A percentile compares a stretch with the other conserved stretches of the same genome.
Conservation (phyloP, 2,113 vertebrate genomes). For the Actinemys pallida region DNA sequence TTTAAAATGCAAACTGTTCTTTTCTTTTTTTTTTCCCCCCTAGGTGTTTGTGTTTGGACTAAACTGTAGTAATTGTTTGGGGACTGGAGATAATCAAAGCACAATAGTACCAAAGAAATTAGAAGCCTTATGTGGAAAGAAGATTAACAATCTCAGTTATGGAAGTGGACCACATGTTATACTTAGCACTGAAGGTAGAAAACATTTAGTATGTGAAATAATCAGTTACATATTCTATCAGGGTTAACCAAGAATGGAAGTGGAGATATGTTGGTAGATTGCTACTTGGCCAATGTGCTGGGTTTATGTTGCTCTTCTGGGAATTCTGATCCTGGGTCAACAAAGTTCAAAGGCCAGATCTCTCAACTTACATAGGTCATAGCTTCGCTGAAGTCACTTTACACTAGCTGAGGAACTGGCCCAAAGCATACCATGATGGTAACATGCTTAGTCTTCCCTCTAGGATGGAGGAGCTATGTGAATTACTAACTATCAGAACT, state of each 20-base stretch:
- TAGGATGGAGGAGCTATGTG: neutral
- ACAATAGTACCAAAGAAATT: slow-evolving; percentile 94
- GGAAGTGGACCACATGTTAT: slow-evolving; percentile 96
- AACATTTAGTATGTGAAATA: neutral
- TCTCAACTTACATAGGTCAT: too few relatives aligned
- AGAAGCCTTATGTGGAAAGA: slow-evolving; percentile 92
- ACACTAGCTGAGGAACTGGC: neutral
- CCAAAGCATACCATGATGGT: neutral
- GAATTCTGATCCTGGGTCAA: neutral
- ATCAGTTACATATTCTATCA: neutral
- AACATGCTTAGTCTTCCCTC: neutral
- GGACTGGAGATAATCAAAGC: slow-evolving; percentile 95
- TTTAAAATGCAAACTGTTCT: neutral
- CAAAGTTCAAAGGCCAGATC: neutral
- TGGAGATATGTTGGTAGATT: neutral
- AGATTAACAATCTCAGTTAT: slow-evolving; percentile 93
- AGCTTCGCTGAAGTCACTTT: neutral
- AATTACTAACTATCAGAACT: neutral
- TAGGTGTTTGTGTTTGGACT: slow-evolving; percentile 95
- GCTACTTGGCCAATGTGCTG: neutral
- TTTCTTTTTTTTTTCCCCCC: slow-evolving; percentile 45
- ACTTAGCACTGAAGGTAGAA: slow-evolving; percentile 92
- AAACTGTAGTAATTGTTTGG: slow-evolving; percentile 97
- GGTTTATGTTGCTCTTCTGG: neutral
- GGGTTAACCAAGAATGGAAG: neutral